A percentile compares a stretch with the other conserved stretches of the same genome.
Conservation (phyloP, 1,140 invertebrate species). For the Brachionus rubens region DNA sequence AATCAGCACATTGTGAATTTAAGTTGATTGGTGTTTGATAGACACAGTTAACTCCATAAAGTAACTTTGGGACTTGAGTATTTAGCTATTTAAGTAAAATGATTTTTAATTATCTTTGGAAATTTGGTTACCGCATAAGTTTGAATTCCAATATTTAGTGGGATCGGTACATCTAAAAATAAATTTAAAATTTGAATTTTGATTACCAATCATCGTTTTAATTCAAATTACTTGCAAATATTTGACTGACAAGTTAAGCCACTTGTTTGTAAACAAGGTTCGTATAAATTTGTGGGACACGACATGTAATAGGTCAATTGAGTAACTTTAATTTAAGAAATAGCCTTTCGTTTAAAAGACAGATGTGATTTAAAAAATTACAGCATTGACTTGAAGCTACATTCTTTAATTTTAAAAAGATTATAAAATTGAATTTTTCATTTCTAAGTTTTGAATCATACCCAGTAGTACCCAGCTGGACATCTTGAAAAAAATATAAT, state of each 20-base stretch:
- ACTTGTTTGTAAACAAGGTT: not conserved
- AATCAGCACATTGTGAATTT: conserved; percentile 1
- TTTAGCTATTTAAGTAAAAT: no score
- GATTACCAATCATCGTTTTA: not conserved
- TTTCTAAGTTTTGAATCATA: no score
- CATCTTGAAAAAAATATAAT: not conserved
- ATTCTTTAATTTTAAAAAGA: not conserved
- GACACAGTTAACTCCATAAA: not conserved
- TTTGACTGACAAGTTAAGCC: not conserved
- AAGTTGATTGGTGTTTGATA: not conserved
- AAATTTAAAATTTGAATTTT: no score
- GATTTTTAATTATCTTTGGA: no score
- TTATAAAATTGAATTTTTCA: not conserved
- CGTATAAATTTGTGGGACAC: not conserved
- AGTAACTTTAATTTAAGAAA: not conserved
- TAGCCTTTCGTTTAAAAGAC: not conserved
- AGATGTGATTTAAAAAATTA: not conserved
- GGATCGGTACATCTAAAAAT: no score
- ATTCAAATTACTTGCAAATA: not conserved
- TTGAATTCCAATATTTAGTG: no score
- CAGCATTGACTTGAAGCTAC: not conserved
- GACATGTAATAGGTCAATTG: not conserved
- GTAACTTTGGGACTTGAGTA: not conserved
- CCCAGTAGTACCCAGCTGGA: conserved; percentile 4
- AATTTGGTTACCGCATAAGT: no score